Base-by-base conservation (phyloP, 2,113 vertebrate genomes). In the Mola mola region DNA sequence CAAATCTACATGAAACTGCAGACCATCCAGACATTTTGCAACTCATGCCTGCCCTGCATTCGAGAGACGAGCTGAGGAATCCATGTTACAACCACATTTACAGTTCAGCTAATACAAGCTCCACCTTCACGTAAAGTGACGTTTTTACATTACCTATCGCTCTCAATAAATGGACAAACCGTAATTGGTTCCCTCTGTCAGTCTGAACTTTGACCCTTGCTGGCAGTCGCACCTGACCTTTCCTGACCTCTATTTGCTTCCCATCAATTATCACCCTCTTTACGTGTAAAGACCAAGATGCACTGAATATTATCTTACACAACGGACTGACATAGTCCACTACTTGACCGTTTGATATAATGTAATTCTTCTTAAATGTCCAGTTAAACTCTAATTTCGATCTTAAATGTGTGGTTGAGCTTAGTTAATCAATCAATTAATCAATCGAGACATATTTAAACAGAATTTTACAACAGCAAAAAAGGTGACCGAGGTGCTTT, bases 1-100 rank as follows among this genome's bases (percentile, higher is more conserved):
- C 29, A 62, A 66, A 76, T 70, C 29, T 60, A 13, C 44, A 72
- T 77, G 82, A 67, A 79, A 79, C 78, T 74, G 55, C 17, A 19
- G 29, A 44, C 33, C 66, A 71, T 57, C 33, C 29, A 6, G 34
- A 60, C 28, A 58, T 76, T 85, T 46, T 64, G 52, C 56, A 50
- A 48, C 19, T 16, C 11, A 38, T 71, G 36, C 37, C 38, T 43
- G 49, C 49, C 9, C 36, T 31, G 38, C 38, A 15, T 42, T 7
- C 13, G 44, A 26, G 42, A 73, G 51, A 47, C 41, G 65, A 55
- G 48, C 26, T 22, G 8, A 66, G 46, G 63, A 72, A 76, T 56
- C 38, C 51, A 51, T 46, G 43, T 63, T n/a, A 31, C 15, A 64
- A 40, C 37, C n/a, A 44, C n/a, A 70, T 66, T 49, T 24, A 20